Base-by-base conservation (phyloP, 1,140 invertebrate genomes). In the Ostrea denselamellosa region DNA sequence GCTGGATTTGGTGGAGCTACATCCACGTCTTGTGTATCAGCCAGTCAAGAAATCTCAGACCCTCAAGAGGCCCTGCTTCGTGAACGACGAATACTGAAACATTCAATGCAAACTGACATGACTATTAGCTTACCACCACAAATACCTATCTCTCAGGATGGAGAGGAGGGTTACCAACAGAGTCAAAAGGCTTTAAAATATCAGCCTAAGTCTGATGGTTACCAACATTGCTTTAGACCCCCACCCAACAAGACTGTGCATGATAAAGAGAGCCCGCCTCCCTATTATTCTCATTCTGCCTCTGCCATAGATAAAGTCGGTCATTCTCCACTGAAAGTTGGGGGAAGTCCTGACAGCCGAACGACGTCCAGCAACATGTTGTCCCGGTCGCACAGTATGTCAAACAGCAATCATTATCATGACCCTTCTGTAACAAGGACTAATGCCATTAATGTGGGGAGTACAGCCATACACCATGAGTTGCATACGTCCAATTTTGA, bases 241-340 rank as follows among this genome's bases (percentile, higher is more conserved):
- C 97, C 97, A 51, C 97, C 97, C 25, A 97, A 97, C 91, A 96
- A 96, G 91, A 97, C 96, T 58, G 96, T 97, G 52, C 96, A 96
- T 92, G 96, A 97, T 90, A 96, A 96, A 88, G 96, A 96, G 90
- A 96, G 96, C 89, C 96, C 96, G 83, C 96, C 96, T 52, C 96
- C 96, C 12, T 97, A 96, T 91, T 95, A 96, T 89, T 96, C 96
- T 82, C 95, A 87, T 53, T 90, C 89, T 83, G 87, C 87, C 14
- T 90, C 90, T 34, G 89, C 88, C 86, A 88, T 91, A 89, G 90
- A 91, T 90, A 90, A 88, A 83, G 58, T 91, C 68, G 88, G 87
- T 58, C 87, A 89, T 28, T 85, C 89, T 25, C 56, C 87, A 56
- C 82, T 65, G 44, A 83, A 22, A 28, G 85, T 87, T 83, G 77